Evolutionary conservation across 2,113 vertebrate species (phyloP).

Genomic region (Clarias gariepinus): DNA sequence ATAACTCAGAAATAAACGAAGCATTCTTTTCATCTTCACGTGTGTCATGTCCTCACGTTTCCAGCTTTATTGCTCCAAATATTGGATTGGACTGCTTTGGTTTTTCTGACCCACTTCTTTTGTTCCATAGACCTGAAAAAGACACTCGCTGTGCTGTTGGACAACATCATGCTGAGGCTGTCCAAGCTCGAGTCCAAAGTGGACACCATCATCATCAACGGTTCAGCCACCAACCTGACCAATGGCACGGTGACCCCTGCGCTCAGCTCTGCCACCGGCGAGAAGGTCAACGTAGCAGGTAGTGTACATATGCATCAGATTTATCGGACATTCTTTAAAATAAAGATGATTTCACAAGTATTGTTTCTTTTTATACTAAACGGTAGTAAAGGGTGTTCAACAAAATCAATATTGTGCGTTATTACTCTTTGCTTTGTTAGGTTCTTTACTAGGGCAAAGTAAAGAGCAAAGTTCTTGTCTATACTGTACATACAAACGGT

Average conservation of each 20-base stretch:
- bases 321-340: too few species aligned
- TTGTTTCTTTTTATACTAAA: too few species aligned
- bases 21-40: not conserved
- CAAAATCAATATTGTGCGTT: not conserved
- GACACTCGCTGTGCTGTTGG: constrained; percentile 93
- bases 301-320: not conserved
- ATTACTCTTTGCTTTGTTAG: not conserved
- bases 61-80: not conserved
- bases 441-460: too few species aligned
- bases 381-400: not conserved
- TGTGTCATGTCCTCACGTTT: not conserved
- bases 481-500: too few species aligned
- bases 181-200: constrained; percentile 95
- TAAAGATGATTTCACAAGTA: too few species aligned
- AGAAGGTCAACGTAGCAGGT: constrained; percentile 98
- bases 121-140: constrained; percentile 89
- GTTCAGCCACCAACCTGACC: constrained; percentile 87
- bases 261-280: constrained; percentile 78
- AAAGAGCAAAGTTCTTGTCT: too few species aligned
- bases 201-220: constrained; percentile 90
- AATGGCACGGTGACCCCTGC: constrained; percentile 81
- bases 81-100: not conserved
- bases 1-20: not conserved
- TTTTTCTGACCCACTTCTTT: not conserved
- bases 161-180: constrained; percentile 95